Base-by-base conservation (phyloP, 1,140 invertebrate genomes). In the Armadillidium nasatum region DNA sequence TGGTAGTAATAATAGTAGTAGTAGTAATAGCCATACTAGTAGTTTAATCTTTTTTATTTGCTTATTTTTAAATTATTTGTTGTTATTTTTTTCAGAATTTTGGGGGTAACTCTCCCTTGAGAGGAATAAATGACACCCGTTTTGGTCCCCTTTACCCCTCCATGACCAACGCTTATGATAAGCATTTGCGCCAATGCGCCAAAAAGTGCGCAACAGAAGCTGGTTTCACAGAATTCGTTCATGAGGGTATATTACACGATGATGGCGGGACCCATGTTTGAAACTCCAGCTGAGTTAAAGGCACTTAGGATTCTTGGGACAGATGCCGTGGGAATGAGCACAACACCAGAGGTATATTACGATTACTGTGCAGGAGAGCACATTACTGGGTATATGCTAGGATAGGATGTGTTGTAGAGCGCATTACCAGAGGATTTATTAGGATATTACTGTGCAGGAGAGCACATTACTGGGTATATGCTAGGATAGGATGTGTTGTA, bases 231-330 rank as follows among this genome's bases (percentile, higher is more conserved):
- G 85, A 91, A 68, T 90, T 90, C 60, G 83, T 95, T 0, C 90
- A 90, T 50, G 92, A 94, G 83, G 96, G 96, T 0, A 93, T 97
- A n/a, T 7, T 98, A 98, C 84, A 91, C 91, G 0, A 95, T 94
- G 85, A 85, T 97, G 0, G 94, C 93, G 6, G 96, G 96, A 9
- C 96, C 96, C 0, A 93, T 91, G 84, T 98, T 93, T 85, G 96
- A 98, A 85, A 97, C 95, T 0, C 91, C 96, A 0, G 93, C 95
- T 7, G 96, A 98, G 85, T 85, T 95, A 45, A 90, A 88, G 78
- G 91, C 94, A 85, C 86, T 97, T 15, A 88, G 90, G 77, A 89
- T 91, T 84, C 85, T 95, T 54, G 95, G 95, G 3, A 22, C 21
- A 0, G 71, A 72, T 54, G 23, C 50, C 22, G 45, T 71, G 23